phyloP scores from a whole-genome alignment of 2,888 invertebrate species.

The Hypsopygia costalis region DNA sequence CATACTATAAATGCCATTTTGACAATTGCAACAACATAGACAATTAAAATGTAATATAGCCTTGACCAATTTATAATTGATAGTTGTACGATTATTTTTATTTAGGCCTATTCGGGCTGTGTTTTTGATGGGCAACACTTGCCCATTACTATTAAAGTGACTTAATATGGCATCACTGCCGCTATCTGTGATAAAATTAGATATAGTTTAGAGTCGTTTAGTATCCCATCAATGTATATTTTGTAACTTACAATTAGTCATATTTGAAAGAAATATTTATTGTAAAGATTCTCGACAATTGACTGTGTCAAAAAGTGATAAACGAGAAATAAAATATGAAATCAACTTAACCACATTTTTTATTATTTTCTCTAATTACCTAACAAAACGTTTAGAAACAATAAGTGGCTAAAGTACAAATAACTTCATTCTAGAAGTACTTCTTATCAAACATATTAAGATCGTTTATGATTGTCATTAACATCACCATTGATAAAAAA shows the following conservation, averaged over 20 bases:
- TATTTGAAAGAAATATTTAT: conserved; percentile 67
- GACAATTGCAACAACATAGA: conserved; percentile 14
- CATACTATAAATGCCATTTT: conserved; percentile 25
- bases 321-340: conserved; percentile 63
- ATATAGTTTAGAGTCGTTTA: conserved; percentile 51
- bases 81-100: conserved; percentile 29
- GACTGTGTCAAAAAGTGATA: conserved; percentile 68
- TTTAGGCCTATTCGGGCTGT: conserved; percentile 63
- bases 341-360: conserved; percentile 32
- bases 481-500: no score
- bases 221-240: conserved; percentile 59
- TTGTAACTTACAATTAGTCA: conserved; percentile 54
- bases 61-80: conserved; percentile 16
- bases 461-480: no score
- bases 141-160: conserved; percentile 61
- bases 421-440: no score
- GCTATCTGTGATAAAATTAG: conserved; percentile 76
- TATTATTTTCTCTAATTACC: no score
- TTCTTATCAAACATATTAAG: no score
- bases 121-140: conserved; percentile 56
- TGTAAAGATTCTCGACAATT: conserved; percentile 63
- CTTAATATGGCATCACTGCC: conserved; percentile 64
- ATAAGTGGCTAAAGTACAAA: no score
- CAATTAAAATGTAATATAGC: conserved; percentile 17
- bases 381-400: no score